Conservation (phyloP, 2,113 vertebrate species). For the Egretta garzetta region DNA sequence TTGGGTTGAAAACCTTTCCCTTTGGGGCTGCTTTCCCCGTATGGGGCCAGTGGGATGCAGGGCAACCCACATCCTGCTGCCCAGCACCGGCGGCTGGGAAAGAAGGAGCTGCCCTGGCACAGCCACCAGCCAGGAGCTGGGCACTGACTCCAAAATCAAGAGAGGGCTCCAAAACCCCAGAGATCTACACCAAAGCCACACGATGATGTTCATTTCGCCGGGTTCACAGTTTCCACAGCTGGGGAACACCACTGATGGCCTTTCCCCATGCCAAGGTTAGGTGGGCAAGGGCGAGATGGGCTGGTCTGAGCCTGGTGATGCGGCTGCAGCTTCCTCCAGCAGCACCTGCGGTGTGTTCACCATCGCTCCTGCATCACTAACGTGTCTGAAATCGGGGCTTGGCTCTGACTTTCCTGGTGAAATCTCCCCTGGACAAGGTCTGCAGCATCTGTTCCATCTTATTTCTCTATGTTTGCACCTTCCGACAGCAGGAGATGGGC, state of each 20-base stretch:
- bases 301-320: fast-evolving
- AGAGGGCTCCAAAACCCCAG: neutral
- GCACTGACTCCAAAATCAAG: neutral
- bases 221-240: neutral
- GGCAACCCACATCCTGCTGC: neutral
- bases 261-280: neutral
- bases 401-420: fast-evolving
- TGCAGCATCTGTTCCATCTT: neutral
- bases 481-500: neutral
- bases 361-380: fast-evolving
- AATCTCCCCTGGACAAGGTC: neutral
- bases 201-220: fast-evolving
- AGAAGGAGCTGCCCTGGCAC: neutral
- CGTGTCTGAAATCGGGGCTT: fast-evolving
- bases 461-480: neutral
- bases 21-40: neutral
- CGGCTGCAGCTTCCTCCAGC: neutral
- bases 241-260: fast-evolving
- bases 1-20: neutral
- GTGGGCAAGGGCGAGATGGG: fast-evolving
- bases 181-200: neutral
- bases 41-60: fast-evolving
- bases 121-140: neutral
- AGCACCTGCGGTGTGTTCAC: fast-evolving
- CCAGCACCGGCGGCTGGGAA: fast-evolving